Conservation (phyloP, 1,140 invertebrate genomes). For the Aricia agestis region DNA sequence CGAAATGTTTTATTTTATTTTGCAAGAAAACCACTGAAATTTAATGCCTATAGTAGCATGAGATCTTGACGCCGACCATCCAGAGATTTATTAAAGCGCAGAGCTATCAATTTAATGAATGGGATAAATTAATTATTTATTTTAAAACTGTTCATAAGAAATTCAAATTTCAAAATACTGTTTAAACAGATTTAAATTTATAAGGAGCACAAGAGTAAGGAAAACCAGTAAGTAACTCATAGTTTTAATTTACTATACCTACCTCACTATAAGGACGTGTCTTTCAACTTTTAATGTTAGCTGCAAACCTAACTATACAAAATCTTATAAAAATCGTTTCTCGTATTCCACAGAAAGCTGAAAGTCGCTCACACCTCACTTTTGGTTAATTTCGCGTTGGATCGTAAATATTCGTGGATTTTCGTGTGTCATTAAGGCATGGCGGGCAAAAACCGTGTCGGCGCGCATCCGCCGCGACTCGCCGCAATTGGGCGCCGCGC, state of each 20-base stretch:
- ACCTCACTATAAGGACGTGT: too few relatives aligned
- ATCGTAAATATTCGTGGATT: conserved; percentile 34
- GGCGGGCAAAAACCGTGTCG: conserved; percentile 45
- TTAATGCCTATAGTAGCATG: conserved; percentile 39
- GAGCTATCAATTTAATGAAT: neutral
- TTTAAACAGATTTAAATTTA: too few relatives aligned
- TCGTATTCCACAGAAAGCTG: neutral
- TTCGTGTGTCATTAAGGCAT: conserved; percentile 31
- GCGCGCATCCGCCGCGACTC: conserved; percentile 37
- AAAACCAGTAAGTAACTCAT: too few relatives aligned
- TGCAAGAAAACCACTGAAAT: conserved; percentile 53
- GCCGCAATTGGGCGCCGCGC: conserved; percentile 51
- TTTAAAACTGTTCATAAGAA: too few relatives aligned
- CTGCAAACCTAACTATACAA: too few relatives aligned
- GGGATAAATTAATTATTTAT: too few relatives aligned
- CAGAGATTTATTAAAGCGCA: conserved; percentile 14
- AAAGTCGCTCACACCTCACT: neutral
- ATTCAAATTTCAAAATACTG: too few relatives aligned
- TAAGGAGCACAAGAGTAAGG: too few relatives aligned
- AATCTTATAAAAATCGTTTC: neutral
- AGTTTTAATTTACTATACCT: too few relatives aligned
- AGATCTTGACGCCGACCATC: conserved; percentile 23
- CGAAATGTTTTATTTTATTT: conserved; percentile 32
- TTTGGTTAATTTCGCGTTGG: neutral
- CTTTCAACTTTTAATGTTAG: too few relatives aligned